Base-by-base conservation (phyloP, 2,888 invertebrate species). In the Pharmacophagus antenor region DNA sequence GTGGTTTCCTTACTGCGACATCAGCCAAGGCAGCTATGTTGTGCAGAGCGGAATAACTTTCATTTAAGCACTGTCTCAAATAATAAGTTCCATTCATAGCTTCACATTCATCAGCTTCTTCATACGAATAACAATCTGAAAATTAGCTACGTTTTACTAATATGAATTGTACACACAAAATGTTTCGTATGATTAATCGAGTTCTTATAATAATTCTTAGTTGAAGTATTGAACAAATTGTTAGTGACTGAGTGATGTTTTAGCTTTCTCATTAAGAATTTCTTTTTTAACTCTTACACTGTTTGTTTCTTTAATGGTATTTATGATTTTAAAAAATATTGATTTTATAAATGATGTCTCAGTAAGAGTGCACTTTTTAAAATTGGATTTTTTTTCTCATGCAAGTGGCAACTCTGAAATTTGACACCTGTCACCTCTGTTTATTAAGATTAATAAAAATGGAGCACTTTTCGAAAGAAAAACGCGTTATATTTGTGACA, bases 111-210 rank as follows among this genome's bases (percentile, higher is more conserved):
- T 94, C 93, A 12, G 94, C 94, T 74, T 88, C 92, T 74, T 93
- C 93, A 61, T 94, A 94, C 50, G 93, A 94, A 76, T 92, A 94
- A 70, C 94, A 94, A 80, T 93, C 94, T 92, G 82, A 63, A 89
- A 88, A 25, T 44, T 18, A 2, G 6, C 18, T 18, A 8, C 0
- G 42, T 44, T 44, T 44, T 44, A 18, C 2, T 20, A 18, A 20
- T 8, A 18, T 42, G 27, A 27, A 27, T 27, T 7, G 10, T 27
- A 27, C 6, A 27, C 10, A 27, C n/a, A n/a, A n/a, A n/a, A n/a
- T n/a, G n/a, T n/a, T n/a, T n/a, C n/a, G n/a, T n/a, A n/a, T n/a
- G n/a, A n/a, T n/a, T n/a, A n/a, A n/a, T n/a, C n/a, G n/a, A n/a
- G n/a, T n/a, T n/a, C n/a, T n/a, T n/a, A n/a, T n/a, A n/a, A n/a